Evolutionary conservation across 2,797 vertebrate species (phyloP), one percentile per base, ranked within the genome.

Genomic region (Microtus obscurus): DNA sequence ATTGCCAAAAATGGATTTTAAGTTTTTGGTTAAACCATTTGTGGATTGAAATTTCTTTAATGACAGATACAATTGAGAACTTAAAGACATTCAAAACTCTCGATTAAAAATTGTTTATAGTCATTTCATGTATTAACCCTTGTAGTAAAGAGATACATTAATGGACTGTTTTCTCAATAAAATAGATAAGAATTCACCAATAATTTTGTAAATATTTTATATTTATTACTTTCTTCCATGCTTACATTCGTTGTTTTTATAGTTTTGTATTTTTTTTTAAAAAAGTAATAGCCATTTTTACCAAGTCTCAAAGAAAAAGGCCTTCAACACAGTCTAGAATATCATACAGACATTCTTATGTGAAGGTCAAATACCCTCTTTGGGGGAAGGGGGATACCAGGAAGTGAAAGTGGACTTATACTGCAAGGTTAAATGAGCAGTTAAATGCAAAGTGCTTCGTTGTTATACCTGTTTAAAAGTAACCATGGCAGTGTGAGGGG

Each of bases 241-340:
- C 43, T 92, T 63, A 14, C 31, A 61, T 93, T 71, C 86, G 31
- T n/a, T 88, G 5, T 79, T 71, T 8, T 71, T 40, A 19, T 40
- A 61, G 59, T 16, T 76, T 73, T 6, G 74, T 37, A 34, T 78
- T 29, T 65, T 34, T 34, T 56, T 16, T 53, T 16, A 14, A 37
- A 95, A 95, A 93, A 73, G 25, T 67, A 90, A 88, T 65, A 31
- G 69, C 74, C 76, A 1, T 67, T 85, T 90, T 94, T 37, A 67
- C 40, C 17, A 80, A 59, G 5, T n/a, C 53, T 37, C 69, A 37
- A 34, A 80, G 27, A 77, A 81, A 87, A 25, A 12, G 56, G 27
- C 10, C 12, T 81, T 91, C n/a, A 76, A 29, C n/a, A 56, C 27
- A 83, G 1, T 2, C 34, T 40, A 80, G 79, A 93, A 92, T 1